phyloP scores from a whole-genome alignment of 2,113 vertebrate species.

The Nesospiza acunhae region DNA sequence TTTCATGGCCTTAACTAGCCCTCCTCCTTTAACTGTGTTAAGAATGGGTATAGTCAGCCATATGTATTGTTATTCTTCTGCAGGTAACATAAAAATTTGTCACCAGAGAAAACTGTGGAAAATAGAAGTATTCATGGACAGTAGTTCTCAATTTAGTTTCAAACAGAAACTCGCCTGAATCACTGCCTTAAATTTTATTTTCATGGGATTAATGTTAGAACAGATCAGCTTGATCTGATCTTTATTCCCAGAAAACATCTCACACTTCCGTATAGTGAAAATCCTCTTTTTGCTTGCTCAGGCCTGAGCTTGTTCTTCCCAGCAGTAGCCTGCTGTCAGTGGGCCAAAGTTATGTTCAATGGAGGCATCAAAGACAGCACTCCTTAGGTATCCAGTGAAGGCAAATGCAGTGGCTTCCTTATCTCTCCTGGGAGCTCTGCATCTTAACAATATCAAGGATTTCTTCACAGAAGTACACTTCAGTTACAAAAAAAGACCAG shows the following conservation, averaged over 20 bases:
- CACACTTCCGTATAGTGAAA: background rate
- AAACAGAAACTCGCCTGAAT: background rate
- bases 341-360: background rate
- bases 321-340: accelerated
- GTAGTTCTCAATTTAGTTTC: background rate
- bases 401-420: background rate
- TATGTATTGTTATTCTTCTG: background rate
- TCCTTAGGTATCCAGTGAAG: background rate
- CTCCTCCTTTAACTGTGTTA: background rate
- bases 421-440: background rate
- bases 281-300: background rate
- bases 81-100: background rate
- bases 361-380: background rate
- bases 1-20: background rate
- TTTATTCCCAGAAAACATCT: background rate
- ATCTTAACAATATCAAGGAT: background rate
- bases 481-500: background rate
- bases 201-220: background rate
- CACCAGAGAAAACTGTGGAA: background rate
- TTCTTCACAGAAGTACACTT: background rate
- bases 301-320: background rate
- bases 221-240: background rate
- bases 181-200: background rate
- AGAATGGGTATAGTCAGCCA: background rate
- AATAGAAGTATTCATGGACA: background rate